Percentiles rank a stretch among this genome's conserved stretches.
Evolutionary conservation across 2,888 invertebrate species (phyloP).

Genomic region (Fragum sueziense): DNA sequence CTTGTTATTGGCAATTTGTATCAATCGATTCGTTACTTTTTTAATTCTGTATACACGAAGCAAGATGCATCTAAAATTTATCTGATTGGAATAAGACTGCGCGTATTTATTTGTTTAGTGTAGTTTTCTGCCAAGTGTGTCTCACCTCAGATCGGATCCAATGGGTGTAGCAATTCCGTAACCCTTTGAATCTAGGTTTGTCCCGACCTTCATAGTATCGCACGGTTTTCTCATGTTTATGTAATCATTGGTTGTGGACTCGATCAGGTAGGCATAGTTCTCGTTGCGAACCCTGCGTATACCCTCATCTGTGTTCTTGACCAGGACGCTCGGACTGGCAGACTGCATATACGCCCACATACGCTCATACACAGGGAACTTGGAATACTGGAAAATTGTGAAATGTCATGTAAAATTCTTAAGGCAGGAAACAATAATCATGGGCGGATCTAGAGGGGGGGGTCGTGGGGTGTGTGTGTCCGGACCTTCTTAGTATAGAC

Average conservation of each 20-base stretch:
- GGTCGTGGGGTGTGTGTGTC: too few relatives aligned
- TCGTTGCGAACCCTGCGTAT: conserved; percentile 89
- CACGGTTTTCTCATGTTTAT: conserved; percentile 92
- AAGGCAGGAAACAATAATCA: too few relatives aligned
- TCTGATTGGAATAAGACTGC: too few relatives aligned
- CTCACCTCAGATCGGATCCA: conserved; percentile 70
- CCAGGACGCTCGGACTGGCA: conserved; percentile 87
- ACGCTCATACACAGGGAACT: conserved; percentile 92
- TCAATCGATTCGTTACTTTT: too few relatives aligned
- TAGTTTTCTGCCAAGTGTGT: not conserved
- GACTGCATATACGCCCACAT: conserved; percentile 97
- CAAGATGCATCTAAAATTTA: too few relatives aligned
- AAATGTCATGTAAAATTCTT: too few relatives aligned
- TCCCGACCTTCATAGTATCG: conserved; percentile 87
- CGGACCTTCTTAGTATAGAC: too few relatives aligned
- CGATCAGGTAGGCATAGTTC: conserved; percentile 84
- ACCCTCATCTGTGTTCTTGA: conserved; percentile 91
- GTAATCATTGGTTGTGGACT: conserved; percentile 88
- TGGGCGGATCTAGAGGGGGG: too few relatives aligned
- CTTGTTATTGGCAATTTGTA: too few relatives aligned
- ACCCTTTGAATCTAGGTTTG: conserved; percentile 91
- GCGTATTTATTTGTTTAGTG: too few relatives aligned
- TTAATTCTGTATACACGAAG: too few relatives aligned
- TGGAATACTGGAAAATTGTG: conserved; percentile 91
- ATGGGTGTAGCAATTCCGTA: conserved; percentile 91